These are phyloP conservation scores for Aproaerema taeniolella DNA, from an alignment of 2,888 invertebrate genomes.

Conservation along the genomic window DNA sequence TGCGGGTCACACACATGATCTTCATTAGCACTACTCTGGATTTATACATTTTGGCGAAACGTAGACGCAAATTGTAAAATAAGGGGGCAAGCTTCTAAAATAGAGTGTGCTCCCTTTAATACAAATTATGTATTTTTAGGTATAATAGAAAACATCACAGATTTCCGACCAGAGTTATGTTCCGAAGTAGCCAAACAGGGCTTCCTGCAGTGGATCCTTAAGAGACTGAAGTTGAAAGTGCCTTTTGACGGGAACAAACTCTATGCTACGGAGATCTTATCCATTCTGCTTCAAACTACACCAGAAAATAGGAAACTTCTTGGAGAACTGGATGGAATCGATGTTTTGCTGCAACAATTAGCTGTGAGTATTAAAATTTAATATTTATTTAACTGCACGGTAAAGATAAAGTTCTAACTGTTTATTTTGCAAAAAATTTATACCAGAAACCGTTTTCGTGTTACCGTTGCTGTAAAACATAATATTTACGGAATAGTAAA, in stretches of 20 bases:
- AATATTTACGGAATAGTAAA: too few species aligned
- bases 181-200: constrained; percentile 93
- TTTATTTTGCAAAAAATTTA: too few species aligned
- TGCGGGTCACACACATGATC: too few species aligned
- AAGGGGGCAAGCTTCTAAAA: too few species aligned
- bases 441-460: too few species aligned
- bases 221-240: constrained; percentile 90
- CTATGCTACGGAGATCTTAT: constrained; percentile 96
- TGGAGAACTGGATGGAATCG: constrained; percentile 97
- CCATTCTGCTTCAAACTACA: constrained; percentile 95
- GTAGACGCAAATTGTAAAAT: too few species aligned
- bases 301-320: constrained; percentile 87
- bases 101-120: background rate
- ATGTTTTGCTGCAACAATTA: constrained; percentile 95
- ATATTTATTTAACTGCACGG: too few species aligned
- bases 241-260: constrained; percentile 97
- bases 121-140: constrained; percentile 55
- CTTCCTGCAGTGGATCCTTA: constrained; percentile 93
- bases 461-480: too few species aligned
- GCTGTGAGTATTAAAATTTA: constrained; percentile 85
- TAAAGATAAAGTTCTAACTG: too few species aligned
- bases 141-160: constrained; percentile 96
- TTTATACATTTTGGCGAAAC: too few species aligned
- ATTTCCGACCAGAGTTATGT: constrained; percentile 91
- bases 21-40: too few species aligned